Conservation (phyloP, 2,888 invertebrate species). For the Pimpla rufipes region DNA sequence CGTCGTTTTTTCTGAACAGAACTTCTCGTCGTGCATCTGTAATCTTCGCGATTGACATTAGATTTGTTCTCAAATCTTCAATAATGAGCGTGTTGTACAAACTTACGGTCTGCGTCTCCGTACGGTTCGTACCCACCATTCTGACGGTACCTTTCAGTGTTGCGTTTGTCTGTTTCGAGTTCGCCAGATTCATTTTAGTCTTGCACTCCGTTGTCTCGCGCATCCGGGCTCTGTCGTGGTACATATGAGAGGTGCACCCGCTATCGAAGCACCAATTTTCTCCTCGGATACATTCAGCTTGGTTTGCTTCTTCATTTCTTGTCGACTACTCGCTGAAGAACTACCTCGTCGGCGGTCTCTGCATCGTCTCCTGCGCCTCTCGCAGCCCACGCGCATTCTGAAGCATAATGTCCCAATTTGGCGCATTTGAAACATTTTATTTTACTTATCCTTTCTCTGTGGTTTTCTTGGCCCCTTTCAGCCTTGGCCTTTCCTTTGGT, state of each 20-base stretch:
- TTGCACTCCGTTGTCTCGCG: neutral
- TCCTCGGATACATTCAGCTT: neutral
- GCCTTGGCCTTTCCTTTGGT: neutral
- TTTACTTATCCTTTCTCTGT: constrained; percentile 11
- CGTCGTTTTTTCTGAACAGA: constrained; percentile 38
- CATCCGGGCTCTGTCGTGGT: neutral
- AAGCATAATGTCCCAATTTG: constrained; percentile 10
- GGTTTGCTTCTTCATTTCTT: neutral
- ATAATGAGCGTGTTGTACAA: constrained; percentile 59
- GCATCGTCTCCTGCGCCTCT: neutral
- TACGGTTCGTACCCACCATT: neutral
- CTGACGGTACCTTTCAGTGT: neutral
- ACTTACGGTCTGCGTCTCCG: neutral
- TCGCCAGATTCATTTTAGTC: constrained; percentile 17
- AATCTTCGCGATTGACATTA: constrained; percentile 68
- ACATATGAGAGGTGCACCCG: neutral
- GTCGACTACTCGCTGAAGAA: constrained; percentile 5
- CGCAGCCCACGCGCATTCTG: constrained; percentile 21
- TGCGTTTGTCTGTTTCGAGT: constrained; percentile 5
- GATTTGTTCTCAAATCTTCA: constrained; percentile 67
- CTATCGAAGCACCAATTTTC: constrained; percentile 1
- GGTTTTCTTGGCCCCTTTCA: neutral
- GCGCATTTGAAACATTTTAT: constrained; percentile 25
- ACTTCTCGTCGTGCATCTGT: constrained; percentile 58
- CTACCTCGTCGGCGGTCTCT: constrained; percentile 6